Evolutionary conservation across 2,113 vertebrate genomes (phyloP), one percentile per base, ranked within the genome.

Genomic region (Tachycineta bicolor): DNA sequence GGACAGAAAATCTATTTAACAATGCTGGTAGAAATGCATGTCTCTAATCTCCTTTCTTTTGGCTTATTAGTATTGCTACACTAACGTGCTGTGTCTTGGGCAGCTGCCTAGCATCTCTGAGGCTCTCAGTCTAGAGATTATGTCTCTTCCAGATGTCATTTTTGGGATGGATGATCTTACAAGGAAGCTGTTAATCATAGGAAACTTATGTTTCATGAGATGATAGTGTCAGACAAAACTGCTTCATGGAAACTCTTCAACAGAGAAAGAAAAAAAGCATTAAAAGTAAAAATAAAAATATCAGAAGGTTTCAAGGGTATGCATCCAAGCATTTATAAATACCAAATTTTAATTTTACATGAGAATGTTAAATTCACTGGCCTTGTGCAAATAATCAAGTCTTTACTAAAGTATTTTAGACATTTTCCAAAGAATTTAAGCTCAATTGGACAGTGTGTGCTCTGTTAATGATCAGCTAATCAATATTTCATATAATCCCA

Each of bases 51-150:
- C n/a, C 44, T 77, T 84, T 83, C 31, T 87, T 92, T 82, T 79
- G 76, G 60, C 62, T 65, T 82, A 92, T 94, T 92, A 91, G 69
- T 39, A 83, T 76, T 80, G 59, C 49, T 83, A 25, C 6, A 4
- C 33, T 93, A 89, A 95, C 89, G 65, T 87, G 62, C 11, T 89
- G 20, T 53, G 58, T 94, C 80, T 92, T 82, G 68, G 92, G 80
- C 86, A 96, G 90, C 93, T 93, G 88, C 89, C 79, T 84, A 49
- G 52, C 62, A 71, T 79, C 60, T 94, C 65, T 92, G 77, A 93
- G 52, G 52, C 75, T 87, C 62, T 68, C 49, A 86, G 33, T 73
- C 60, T 83, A 64, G 83, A 81, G 83, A 92, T 44, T 81, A 67
- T 67, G n/a, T 74, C 58, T 76, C 77, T 84, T 89, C 77, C 88